Conservation (phyloP, 2,888 invertebrate genomes). For the Xestia sexstrigata region DNA sequence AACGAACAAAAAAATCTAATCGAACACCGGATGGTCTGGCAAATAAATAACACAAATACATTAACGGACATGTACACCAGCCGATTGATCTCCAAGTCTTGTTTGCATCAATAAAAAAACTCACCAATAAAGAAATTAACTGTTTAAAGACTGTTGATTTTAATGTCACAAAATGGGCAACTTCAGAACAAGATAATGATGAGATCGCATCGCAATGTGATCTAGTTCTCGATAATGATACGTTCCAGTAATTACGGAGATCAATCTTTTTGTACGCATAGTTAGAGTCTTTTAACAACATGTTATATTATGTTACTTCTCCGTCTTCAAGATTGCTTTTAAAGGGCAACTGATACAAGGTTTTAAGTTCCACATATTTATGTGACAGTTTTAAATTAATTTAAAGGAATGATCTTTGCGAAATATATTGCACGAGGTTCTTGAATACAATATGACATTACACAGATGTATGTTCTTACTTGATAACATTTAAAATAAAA, state of each 20-base stretch:
- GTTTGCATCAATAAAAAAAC: constrained; percentile 61
- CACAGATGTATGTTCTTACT: constrained; percentile 31
- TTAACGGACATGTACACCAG: constrained; percentile 62
- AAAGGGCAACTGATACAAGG: constrained; percentile 41
- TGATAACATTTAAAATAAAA: constrained; percentile 46
- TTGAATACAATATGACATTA: constrained; percentile 23
- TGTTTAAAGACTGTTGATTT: constrained; percentile 66
- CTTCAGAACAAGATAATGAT: constrained; percentile 62
- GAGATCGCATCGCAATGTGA: constrained; percentile 55
- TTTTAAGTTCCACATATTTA: constrained; percentile 35
- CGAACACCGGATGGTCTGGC: constrained; percentile 67
- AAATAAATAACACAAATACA: constrained; percentile 66
- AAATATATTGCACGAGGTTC: constrained; percentile 23
- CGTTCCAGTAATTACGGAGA: constrained; percentile 64
- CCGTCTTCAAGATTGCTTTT: constrained; percentile 29
- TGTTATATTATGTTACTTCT: constrained; percentile 54
- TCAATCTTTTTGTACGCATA: constrained; percentile 60
- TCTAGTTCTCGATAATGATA: constrained; percentile 67
- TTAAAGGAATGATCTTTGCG: constrained; percentile 25
- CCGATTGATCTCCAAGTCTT: constrained; percentile 62
- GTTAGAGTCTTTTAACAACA: constrained; percentile 53
- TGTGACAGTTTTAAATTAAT: constrained; percentile 26
- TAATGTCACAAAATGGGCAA: constrained; percentile 67
- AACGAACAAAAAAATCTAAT: constrained; percentile 69
- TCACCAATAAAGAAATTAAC: constrained; percentile 66